These are phyloP conservation scores for Dipodomys spectabilis DNA, from an alignment of 2,113 vertebrate species.

Conservation along the genomic window DNA sequence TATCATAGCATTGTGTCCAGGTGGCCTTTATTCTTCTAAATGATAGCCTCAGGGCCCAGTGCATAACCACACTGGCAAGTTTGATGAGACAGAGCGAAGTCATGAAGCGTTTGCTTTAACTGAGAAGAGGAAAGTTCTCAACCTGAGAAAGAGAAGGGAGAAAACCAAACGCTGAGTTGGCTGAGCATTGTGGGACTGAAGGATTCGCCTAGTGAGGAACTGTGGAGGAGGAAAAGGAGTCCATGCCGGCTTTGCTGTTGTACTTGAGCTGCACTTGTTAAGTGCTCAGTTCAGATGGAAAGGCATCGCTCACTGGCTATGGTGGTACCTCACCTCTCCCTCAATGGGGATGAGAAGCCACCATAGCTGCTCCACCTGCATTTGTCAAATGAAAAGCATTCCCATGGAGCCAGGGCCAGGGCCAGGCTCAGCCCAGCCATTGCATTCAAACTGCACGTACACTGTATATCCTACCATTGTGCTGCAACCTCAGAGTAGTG, in stretches of 20 bases:
- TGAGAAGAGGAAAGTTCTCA: background rate
- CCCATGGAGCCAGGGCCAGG: background rate
- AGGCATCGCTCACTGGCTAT: background rate
- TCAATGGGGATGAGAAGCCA: background rate
- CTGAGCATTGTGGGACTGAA: background rate
- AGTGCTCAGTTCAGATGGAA: background rate
- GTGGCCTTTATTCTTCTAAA: background rate
- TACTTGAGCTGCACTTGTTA: background rate
- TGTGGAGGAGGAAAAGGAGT: background rate
- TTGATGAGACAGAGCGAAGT: background rate
- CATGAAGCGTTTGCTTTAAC: background rate
- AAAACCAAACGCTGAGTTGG: background rate
- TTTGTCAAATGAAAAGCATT: background rate
- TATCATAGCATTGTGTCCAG: background rate
- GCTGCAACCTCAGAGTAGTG: background rate
- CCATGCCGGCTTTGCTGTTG: background rate
- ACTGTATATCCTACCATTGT: background rate
- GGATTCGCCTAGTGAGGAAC: background rate
- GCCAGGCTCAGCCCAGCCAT: background rate
- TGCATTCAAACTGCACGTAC: background rate
- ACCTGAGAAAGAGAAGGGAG: background rate
- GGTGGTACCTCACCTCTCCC: too few species aligned
- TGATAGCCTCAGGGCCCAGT: background rate
- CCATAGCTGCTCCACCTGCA: fast-evolving
- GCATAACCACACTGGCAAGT: background rate